phyloP scores from a whole-genome alignment of 2,113 vertebrate species.

The Crocuta crocuta region DNA sequence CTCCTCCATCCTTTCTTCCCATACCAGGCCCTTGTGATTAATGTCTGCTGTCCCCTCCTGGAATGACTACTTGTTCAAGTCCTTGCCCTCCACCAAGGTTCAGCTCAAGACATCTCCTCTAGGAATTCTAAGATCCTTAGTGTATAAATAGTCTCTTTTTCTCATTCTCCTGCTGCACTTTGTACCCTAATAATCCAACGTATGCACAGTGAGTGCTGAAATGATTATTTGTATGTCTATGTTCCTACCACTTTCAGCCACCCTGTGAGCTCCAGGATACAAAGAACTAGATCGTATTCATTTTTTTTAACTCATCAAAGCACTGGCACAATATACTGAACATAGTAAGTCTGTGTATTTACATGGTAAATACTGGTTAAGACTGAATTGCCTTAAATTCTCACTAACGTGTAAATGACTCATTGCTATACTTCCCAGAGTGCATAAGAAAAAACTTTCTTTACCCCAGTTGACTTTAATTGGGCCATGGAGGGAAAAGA shows the following conservation, averaged over 20 bases:
- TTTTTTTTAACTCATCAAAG: neutral
- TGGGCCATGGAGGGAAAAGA: neutral
- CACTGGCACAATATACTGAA: neutral
- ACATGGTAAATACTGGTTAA: neutral
- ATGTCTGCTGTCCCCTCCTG: neutral
- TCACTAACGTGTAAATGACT: constrained; percentile 47
- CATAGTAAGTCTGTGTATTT: neutral
- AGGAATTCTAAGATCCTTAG: neutral
- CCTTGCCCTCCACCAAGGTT: neutral
- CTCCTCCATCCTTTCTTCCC: neutral
- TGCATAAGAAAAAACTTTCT: neutral
- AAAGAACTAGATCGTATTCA: neutral
- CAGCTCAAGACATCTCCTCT: neutral
- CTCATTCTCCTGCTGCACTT: neutral
- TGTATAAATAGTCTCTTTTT: neutral
- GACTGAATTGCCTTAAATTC: neutral
- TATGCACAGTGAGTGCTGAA: neutral
- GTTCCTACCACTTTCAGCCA: neutral
- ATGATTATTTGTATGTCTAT: neutral
- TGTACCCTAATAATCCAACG: neutral
- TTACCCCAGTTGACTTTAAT: neutral
- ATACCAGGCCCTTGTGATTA: neutral
- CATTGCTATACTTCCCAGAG: neutral
- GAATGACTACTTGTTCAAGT: neutral
- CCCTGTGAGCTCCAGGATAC: neutral